Base-by-base conservation (phyloP, 2,113 vertebrate species). In the Halcyon senegalensis region DNA sequence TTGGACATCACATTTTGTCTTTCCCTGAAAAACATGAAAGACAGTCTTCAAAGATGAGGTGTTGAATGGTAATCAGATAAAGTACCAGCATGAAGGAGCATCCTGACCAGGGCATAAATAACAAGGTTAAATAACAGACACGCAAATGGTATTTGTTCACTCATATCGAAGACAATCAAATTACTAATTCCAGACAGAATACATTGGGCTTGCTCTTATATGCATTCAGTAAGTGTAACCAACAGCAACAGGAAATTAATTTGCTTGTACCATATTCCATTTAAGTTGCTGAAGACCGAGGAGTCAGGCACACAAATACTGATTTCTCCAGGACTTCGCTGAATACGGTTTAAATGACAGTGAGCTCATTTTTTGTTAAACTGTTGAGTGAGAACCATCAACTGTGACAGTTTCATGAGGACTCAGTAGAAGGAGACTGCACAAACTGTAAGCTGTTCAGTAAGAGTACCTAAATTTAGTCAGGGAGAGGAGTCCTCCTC, bases 201-300 rank as follows among this genome's bases (percentile, higher is more conserved):
- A 37, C 30, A 33, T 16, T 4, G 30, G 58, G 16, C 39, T 86
- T 44, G 39, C 44, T 84, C 41, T 81, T 76, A 28, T 0, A 0
- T 28, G 48, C 33, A 16, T 58, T 62, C 82, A 66, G 63, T 82
- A 87, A 83, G 33, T 8, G 35, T 62, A 78, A 87, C 55, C 67
- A 94, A 77, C 20, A 63, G 64, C 68, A 94, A 80, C 2, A 33
- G 21, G 21, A 74, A 69, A 59, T 75, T 23, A 63, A 81, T 79
- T 70, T 90, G 33, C 23, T 48, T 30, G 9, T 30, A 76, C 50
- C 33, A 39, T 68, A 28, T 8, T 80, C 50, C 37, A 30, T 58
- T 48, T 76, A 77, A 35, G 8, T 8, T 46, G 19, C 39, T 35
- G 56, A 74, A 87, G 59, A 79, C 23, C 33, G 3, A 9, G 28